These are phyloP conservation scores for Drosophila athabasca DNA, from an alignment of 1,140 invertebrate species.

Conservation along the genomic window DNA sequence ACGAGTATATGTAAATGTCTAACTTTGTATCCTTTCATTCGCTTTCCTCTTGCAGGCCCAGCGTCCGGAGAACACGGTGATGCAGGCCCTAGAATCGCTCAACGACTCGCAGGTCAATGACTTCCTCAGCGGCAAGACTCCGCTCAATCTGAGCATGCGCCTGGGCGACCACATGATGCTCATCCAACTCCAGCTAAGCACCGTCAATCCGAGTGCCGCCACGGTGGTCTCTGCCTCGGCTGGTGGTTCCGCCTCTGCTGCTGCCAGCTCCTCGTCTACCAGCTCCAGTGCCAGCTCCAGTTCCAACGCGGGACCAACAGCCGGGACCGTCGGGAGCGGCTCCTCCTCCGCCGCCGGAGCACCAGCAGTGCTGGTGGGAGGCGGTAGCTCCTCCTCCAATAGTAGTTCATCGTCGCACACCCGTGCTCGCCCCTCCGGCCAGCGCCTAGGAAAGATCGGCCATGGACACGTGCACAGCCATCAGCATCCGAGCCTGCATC, in stretches of 20 bases:
- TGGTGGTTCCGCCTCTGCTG: conserved; percentile 17
- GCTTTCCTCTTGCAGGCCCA: conserved; percentile 87
- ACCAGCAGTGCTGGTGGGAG: conserved; percentile 2
- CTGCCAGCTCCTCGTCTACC: not conserved
- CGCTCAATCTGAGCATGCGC: conserved; percentile 96
- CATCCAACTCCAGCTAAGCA: conserved; percentile 96
- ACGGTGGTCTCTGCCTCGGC: conserved; percentile 18
- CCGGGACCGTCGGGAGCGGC: not conserved
- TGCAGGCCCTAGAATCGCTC: conserved; percentile 96
- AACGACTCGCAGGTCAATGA: conserved; percentile 97
- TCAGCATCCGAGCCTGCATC: conserved; percentile 70
- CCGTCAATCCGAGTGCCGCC: conserved; percentile 85
- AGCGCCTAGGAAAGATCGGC: conserved; percentile 48
- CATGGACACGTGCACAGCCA: conserved; percentile 72
- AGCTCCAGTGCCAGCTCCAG: not conserved
- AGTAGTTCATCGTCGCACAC: conserved; percentile 30
- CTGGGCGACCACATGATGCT: conserved; percentile 98
- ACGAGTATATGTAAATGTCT: not conserved
- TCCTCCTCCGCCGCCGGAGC: not conserved
- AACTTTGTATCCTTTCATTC: not conserved
- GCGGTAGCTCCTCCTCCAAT: not conserved
- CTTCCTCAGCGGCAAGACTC: conserved; percentile 96
- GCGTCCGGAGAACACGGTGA: conserved; percentile 95
- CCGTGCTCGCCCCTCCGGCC: conserved; percentile 43
- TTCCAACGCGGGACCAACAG: not conserved